Conservation (phyloP, 1,140 invertebrate genomes). For the Phortica variegata region DNA sequence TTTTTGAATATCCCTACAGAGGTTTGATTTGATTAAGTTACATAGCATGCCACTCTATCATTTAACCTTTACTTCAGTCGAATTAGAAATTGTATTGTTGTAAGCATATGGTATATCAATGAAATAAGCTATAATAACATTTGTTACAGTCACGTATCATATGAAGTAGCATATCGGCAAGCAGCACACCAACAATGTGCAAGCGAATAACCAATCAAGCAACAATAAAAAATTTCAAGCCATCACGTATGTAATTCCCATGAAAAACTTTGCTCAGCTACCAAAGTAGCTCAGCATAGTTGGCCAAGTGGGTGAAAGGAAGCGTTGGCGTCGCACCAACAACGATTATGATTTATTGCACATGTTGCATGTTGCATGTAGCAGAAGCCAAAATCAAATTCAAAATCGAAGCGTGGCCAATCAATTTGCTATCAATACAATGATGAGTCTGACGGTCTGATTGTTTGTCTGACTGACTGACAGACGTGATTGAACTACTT, state of each 20-base stretch:
- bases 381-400: too few relatives aligned
- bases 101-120: too few relatives aligned
- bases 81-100: too few relatives aligned
- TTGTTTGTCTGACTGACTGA: too few relatives aligned
- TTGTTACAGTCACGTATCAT: conserved; percentile 44
- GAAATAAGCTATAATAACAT: conserved; percentile 11
- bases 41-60: too few relatives aligned
- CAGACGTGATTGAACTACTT: conserved; percentile 31
- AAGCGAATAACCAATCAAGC: conserved; percentile 36
- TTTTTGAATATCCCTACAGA: too few relatives aligned
- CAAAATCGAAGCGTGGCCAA: conserved; percentile 30
- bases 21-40: too few relatives aligned
- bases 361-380: conserved; percentile 3
- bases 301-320: conserved; percentile 40
- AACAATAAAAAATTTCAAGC: conserved; percentile 34
- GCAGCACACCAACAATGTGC: conserved; percentile 25
- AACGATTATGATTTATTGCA: background rate
- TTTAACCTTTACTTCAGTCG: too few relatives aligned
- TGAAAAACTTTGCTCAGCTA: conserved; percentile 37
- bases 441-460: conserved; percentile 13
- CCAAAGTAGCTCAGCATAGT: conserved; percentile 3
- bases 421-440: conserved; percentile 43
- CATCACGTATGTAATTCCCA: conserved; percentile 55
- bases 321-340: conserved; percentile 23
- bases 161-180: conserved; percentile 27